These are phyloP conservation scores for Spheniscus humboldti DNA, from an alignment of 2,797 vertebrate genomes.

Conservation along the genomic window DNA sequence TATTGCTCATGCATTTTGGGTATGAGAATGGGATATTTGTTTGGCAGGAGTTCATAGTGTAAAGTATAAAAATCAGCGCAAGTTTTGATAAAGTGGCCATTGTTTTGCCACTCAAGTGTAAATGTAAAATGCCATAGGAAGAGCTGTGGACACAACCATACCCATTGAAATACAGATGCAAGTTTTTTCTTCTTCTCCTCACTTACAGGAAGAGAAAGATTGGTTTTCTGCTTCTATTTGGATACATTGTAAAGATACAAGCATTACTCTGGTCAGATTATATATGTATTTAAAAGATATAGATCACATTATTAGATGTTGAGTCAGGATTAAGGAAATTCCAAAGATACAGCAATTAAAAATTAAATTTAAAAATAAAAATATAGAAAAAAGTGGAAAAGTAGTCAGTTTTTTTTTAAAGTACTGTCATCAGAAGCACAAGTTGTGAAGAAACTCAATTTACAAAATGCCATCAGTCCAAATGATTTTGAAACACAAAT, in stretches of 20 bases:
- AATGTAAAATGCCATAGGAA: neutral
- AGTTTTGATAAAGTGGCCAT: neutral
- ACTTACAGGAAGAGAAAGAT: neutral
- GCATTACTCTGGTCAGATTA: neutral
- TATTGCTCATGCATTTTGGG: neutral
- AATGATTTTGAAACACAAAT: neutral
- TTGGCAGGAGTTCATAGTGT: neutral
- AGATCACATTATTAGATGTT: neutral
- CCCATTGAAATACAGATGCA: neutral
- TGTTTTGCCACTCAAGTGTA: neutral
- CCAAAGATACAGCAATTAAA: neutral
- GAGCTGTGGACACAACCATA: neutral
- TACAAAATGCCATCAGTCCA: neutral
- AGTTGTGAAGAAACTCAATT: neutral
- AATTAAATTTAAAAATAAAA: neutral
- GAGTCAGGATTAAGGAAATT: neutral
- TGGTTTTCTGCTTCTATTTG: neutral
- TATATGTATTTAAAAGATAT: neutral
- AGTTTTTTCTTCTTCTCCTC: neutral
- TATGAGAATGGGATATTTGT: neutral
- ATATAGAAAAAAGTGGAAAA: neutral
- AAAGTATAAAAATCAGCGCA: neutral
- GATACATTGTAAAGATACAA: neutral
- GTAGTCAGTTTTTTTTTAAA: neutral
- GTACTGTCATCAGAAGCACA: neutral